A percentile compares a stretch with the other conserved stretches of the same genome.
Conservation (phyloP, 2,888 invertebrate species). For the Lasioglossum pauxillum region DNA sequence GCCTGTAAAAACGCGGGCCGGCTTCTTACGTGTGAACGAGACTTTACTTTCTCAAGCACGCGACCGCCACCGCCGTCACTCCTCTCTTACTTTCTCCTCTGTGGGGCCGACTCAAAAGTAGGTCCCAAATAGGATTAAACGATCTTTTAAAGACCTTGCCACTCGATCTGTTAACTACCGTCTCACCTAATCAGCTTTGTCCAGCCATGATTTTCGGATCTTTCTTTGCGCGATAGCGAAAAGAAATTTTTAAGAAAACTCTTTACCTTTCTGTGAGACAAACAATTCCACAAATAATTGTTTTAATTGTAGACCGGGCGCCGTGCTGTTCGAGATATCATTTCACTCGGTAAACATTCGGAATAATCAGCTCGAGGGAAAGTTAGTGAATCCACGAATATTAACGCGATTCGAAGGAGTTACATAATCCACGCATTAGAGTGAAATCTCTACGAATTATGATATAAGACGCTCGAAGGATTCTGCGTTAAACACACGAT, state of each 20-base stretch:
- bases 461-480: not conserved
- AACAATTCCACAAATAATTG: not conserved
- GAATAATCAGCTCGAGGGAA: not conserved
- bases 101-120: slow-evolving; percentile 79
- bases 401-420: not conserved
- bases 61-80: slow-evolving; percentile 75
- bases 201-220: not conserved
- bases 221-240: not conserved
- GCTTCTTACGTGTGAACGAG: slow-evolving; percentile 73
- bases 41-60: slow-evolving; percentile 80
- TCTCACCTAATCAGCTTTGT: not conserved
- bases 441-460: slow-evolving; percentile 30
- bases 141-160: slow-evolving; percentile 63
- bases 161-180: slow-evolving; percentile 40
- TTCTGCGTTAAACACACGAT: not conserved
- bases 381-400: not conserved
- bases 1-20: slow-evolving; percentile 24
- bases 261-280: not conserved
- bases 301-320: not conserved
- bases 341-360: not conserved
- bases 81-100: slow-evolving; percentile 81
- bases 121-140: slow-evolving; percentile 80
- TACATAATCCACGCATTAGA: slow-evolving; percentile 6
- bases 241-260: not conserved
- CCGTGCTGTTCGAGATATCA: not conserved